A percentile compares a stretch with the other conserved stretches of the same genome.
These are phyloP conservation scores for Timema cristinae DNA, from an alignment of 2,888 invertebrate genomes.

Conservation along the genomic window DNA sequence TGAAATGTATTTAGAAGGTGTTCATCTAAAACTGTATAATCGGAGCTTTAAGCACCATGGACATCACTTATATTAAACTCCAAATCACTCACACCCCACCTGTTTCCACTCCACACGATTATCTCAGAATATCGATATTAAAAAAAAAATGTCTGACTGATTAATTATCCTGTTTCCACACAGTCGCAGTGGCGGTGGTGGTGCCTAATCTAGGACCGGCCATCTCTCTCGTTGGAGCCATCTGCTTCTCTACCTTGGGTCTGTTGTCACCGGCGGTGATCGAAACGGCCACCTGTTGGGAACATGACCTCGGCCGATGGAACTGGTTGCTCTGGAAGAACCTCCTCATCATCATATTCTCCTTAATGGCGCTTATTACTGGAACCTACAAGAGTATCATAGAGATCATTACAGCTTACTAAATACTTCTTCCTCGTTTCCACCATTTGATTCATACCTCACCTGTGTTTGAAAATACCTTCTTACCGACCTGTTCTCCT, in stretches of 20 bases:
- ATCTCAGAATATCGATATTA: too few species aligned
- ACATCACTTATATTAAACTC: too few species aligned
- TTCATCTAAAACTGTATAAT: too few species aligned
- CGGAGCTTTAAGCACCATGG: too few species aligned
- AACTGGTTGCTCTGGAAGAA: slow-evolving; percentile 26
- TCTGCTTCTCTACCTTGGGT: slow-evolving; percentile 31
- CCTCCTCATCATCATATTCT: slow-evolving; percentile 20
- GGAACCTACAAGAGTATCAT: slow-evolving; percentile 27
- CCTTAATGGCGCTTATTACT: slow-evolving; percentile 24
- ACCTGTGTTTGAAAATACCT: too few species aligned
- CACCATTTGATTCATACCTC: neutral
- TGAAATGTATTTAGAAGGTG: too few species aligned
- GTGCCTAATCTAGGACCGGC: slow-evolving; percentile 29
- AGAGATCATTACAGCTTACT: slow-evolving; percentile 26
- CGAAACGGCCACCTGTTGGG: slow-evolving; percentile 27
- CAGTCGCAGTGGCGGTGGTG: slow-evolving; percentile 28
- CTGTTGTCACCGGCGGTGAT: slow-evolving; percentile 30
- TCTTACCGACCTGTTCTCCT: too few species aligned
- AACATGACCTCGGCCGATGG: slow-evolving; percentile 19
- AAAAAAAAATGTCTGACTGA: too few species aligned
- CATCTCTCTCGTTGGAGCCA: slow-evolving; percentile 30
- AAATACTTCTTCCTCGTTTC: neutral
- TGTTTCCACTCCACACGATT: too few species aligned
- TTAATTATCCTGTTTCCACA: too few species aligned
- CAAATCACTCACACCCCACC: too few species aligned